Evolutionary conservation across 2,113 vertebrate genomes (phyloP).

Genomic region (Clarias magur): DNA sequence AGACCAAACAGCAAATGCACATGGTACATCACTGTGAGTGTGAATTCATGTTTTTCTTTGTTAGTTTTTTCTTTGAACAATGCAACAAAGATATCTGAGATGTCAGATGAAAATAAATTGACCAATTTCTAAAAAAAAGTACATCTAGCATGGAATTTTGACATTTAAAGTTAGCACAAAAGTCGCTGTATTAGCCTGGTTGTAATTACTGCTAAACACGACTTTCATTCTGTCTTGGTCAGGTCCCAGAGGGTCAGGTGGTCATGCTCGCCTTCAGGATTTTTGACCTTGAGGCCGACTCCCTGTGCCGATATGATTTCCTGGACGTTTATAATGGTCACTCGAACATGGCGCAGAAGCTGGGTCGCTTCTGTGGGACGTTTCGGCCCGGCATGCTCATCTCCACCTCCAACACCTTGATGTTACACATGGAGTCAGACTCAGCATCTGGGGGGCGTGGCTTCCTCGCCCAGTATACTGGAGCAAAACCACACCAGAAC

Average conservation of each 20-base stretch:
- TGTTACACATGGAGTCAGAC: constrained; percentile 82
- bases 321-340: constrained; percentile 84
- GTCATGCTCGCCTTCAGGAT: constrained; percentile 82
- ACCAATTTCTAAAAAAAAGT: background rate
- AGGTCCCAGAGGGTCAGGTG: constrained; percentile 85
- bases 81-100: background rate
- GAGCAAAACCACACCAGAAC: constrained; percentile 69
- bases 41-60: background rate
- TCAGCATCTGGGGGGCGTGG: constrained; percentile 76
- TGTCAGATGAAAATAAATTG: background rate
- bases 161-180: background rate
- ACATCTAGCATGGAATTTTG: background rate
- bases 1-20: constrained; percentile 82
- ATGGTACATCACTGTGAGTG: constrained; percentile 88
- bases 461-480: constrained; percentile 82
- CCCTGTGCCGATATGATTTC: constrained; percentile 83
- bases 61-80: background rate
- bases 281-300: constrained; percentile 85
- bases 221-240: constrained; percentile 30
- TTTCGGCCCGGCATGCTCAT: constrained; percentile 83
- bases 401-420: constrained; percentile 82
- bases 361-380: constrained; percentile 88
- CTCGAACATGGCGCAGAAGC: constrained; percentile 73
- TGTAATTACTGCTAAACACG: background rate
- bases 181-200: background rate